phyloP scores from a whole-genome alignment of 2,113 vertebrate species.

The Okapia johnstoni region DNA sequence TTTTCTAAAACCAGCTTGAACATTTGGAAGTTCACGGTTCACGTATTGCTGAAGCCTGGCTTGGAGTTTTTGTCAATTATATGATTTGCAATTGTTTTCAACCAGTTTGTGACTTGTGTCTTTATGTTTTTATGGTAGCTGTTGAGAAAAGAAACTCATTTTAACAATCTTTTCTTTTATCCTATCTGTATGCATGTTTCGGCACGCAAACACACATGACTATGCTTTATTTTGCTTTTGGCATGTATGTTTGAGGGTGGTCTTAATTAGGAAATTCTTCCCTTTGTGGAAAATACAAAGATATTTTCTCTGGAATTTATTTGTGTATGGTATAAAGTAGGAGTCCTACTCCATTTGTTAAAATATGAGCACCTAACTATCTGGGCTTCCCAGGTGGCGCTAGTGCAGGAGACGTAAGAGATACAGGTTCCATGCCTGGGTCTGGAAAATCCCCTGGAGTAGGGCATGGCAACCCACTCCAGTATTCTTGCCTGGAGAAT shows the following conservation, averaged over 20 bases:
- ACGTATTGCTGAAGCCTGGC: too few relatives aligned
- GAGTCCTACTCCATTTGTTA: background rate
- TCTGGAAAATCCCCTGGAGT: background rate
- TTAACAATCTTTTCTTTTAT: background rate
- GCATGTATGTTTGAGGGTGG: background rate
- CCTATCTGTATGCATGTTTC: background rate
- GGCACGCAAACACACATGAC: fast-evolving
- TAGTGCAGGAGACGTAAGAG: background rate
- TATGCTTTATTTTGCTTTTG: background rate
- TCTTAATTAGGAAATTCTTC: background rate
- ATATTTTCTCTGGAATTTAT: background rate
- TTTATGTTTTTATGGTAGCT: background rate
- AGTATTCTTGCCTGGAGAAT: background rate
- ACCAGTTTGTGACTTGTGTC: background rate
- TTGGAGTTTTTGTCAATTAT: background rate
- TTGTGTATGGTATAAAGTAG: background rate
- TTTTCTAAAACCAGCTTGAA: too few relatives aligned
- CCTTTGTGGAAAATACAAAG: background rate
- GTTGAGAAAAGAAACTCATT: background rate
- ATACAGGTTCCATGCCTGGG: fast-evolving
- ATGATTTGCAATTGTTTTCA: background rate
- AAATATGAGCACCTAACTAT: background rate
- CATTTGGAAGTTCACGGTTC: too few relatives aligned
- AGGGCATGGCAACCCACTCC: background rate
- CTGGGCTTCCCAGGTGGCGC: background rate